Conservation (phyloP, 2,113 vertebrate genomes). For the Muntiacus muntjak region DNA sequence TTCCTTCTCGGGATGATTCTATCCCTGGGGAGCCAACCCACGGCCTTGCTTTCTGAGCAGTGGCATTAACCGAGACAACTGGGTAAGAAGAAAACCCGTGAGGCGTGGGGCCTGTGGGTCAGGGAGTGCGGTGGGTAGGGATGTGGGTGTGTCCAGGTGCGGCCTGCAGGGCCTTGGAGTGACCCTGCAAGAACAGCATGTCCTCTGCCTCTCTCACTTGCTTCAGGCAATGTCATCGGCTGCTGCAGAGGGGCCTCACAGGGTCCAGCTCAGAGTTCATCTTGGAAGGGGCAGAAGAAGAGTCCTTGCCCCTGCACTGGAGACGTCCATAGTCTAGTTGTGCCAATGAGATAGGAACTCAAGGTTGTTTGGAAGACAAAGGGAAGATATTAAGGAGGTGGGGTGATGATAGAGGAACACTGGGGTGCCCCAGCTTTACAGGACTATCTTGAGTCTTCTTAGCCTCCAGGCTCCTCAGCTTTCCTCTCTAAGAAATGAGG, state of each 20-base stretch:
- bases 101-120: neutral
- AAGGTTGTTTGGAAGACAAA: neutral
- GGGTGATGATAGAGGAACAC: neutral
- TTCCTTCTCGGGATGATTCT: neutral
- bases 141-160: neutral
- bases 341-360: neutral
- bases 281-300: neutral
- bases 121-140: neutral
- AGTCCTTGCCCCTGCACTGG: neutral
- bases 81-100: neutral
- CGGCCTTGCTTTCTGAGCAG: neutral
- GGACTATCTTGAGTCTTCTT: neutral
- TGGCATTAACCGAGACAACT: neutral
- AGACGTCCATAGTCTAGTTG: neutral
- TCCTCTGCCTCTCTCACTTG: neutral
- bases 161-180: neutral
- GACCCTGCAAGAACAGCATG: neutral
- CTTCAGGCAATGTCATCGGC: too few species aligned
- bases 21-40: neutral
- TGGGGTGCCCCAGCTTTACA: neutral
- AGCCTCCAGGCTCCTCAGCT: neutral
- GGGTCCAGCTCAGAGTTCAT: neutral
- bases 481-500: neutral
- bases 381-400: neutral
- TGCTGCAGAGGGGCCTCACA: neutral